A percentile compares a stretch with the other conserved stretches of the same genome.
phyloP scores from a whole-genome alignment of 2,797 vertebrate genomes.

The Dallia pectoralis region DNA sequence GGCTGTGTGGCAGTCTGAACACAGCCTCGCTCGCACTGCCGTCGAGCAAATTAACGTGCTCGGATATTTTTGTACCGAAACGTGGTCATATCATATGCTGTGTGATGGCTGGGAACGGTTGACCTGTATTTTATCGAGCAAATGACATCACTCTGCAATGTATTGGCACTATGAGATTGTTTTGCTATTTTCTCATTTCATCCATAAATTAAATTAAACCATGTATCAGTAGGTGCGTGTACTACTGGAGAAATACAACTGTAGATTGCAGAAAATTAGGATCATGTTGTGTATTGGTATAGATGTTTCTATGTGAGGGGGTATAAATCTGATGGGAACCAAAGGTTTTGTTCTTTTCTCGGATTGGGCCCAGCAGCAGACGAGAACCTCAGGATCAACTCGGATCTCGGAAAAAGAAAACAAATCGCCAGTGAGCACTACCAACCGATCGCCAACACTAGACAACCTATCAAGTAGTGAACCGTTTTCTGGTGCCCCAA shows the following conservation, averaged over 20 bases:
- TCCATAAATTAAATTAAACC: conserved; percentile 16
- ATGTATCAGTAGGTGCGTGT: conserved; percentile 5
- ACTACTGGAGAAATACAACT: conserved; percentile 10
- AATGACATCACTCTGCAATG: not conserved
- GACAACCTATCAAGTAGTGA: too few relatives aligned
- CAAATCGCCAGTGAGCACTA: too few relatives aligned
- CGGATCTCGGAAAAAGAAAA: too few relatives aligned
- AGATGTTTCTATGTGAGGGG: not conserved
- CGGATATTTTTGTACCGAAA: conserved; percentile 16
- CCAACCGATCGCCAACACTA: too few relatives aligned
- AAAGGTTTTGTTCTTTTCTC: too few relatives aligned
- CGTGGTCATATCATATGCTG: conserved; percentile 7
- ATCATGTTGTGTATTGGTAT: conserved; percentile 12
- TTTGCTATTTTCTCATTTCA: conserved; percentile 15
- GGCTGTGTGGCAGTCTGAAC: not conserved
- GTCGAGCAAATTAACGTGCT: conserved; percentile 11
- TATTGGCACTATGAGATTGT: not conserved
- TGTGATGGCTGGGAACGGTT: conserved; percentile 10
- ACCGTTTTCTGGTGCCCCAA: too few relatives aligned
- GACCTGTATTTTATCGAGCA: not conserved
- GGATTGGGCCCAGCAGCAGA: too few relatives aligned
- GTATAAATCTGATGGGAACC: too few relatives aligned
- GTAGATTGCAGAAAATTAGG: not conserved
- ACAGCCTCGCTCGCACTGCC: not conserved
- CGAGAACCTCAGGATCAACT: too few relatives aligned